Percentiles rank a stretch among this genome's conserved stretches.
Conservation (phyloP, 2,113 vertebrate species). For the Arenaria interpres region DNA sequence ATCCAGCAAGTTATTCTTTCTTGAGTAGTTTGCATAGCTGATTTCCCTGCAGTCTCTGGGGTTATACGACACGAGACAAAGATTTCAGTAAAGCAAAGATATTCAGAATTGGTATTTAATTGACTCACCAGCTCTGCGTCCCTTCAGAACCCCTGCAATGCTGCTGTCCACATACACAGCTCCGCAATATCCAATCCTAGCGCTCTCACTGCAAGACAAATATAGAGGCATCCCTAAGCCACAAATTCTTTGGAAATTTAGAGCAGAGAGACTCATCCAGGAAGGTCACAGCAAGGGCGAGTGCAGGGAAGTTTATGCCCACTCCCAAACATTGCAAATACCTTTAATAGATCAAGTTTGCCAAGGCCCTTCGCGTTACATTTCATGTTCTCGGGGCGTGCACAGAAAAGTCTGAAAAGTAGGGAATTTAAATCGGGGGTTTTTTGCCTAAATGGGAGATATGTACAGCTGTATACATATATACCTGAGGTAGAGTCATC, state of each 20-base stretch:
- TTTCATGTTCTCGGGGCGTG: accelerated
- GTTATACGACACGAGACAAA: not conserved
- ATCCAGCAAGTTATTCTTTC: not conserved
- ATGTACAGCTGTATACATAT: accelerated
- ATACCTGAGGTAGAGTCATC: accelerated
- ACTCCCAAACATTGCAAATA: not conserved
- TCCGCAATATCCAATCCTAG: accelerated
- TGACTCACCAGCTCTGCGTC: not conserved
- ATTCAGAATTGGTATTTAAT: too few relatives aligned
- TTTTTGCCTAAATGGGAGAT: not conserved
- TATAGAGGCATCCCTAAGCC: not conserved
- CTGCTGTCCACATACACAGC: not conserved
- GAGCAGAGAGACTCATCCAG: not conserved
- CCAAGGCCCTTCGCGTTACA: accelerated
- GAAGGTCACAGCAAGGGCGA: not conserved
- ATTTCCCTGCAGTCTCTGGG: not conserved
- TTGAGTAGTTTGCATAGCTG: not conserved
- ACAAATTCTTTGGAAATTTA: not conserved
- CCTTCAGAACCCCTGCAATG: not conserved
- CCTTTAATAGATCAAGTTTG: not conserved
- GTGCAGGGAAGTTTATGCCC: accelerated
- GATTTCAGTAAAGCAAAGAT: not conserved
- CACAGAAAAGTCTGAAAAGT: accelerated
- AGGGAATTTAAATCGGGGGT: not conserved
- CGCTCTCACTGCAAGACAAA: accelerated